Evolutionary conservation across 2,113 vertebrate genomes (phyloP).

Genomic region (Capreolus pygargus): DNA sequence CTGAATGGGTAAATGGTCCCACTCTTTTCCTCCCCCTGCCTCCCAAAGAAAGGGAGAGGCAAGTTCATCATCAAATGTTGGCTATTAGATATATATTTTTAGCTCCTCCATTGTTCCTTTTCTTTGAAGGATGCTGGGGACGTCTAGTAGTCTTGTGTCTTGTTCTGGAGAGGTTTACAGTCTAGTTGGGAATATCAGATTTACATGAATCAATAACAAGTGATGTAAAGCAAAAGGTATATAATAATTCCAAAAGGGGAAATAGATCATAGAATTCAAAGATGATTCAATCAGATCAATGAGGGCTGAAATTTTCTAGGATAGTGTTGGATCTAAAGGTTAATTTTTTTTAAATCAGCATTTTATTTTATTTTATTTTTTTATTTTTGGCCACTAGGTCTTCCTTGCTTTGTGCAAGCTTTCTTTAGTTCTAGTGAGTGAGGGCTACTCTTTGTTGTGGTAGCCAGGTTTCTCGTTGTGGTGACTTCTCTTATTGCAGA

Average conservation of each 20-base stretch:
- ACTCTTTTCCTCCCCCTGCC: neutral
- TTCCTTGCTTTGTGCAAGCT: neutral
- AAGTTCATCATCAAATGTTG: conserved; percentile 31
- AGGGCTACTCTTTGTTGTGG: neutral
- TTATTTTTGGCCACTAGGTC: neutral
- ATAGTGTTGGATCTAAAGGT: neutral
- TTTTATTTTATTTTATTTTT: neutral
- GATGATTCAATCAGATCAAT: neutral
- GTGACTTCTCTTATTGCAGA: neutral
- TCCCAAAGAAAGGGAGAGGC: conserved; percentile 12
- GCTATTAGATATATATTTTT: neutral
- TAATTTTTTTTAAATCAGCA: neutral
- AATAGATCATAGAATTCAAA: neutral
- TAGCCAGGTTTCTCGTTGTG: neutral
- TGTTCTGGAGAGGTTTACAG: conserved; percentile 8
- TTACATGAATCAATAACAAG: neutral
- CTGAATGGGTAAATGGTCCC: neutral
- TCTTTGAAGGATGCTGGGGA: conserved; percentile 11
- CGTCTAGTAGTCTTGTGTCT: neutral
- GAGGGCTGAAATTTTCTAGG: neutral
- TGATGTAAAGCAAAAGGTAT: conserved; percentile 8
- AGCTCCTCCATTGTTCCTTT: neutral
- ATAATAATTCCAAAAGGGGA: neutral
- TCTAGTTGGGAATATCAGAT: neutral
- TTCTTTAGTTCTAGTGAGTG: neutral